Base-by-base conservation (phyloP, 2,113 vertebrate species). In the Pithys albifrons region DNA sequence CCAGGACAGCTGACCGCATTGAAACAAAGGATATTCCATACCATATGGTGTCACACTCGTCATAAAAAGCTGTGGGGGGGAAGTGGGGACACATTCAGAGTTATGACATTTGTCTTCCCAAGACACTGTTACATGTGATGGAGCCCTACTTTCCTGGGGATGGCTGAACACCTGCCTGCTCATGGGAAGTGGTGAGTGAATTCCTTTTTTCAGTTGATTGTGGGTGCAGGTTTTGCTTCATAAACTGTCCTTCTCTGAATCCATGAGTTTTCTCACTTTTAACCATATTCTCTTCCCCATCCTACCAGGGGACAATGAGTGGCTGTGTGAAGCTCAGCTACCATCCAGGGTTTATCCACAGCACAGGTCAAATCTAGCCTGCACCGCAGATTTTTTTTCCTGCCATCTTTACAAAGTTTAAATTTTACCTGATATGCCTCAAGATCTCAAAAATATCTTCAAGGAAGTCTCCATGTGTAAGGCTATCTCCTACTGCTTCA, bases 41-140 rank as follows among this genome's bases (percentile, higher is more conserved):
- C 41, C 41, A 43, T 43, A 43, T 43, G 41, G 35, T 4, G 1
- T 23, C 33, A 59, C 28, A 8, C 9, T 74, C 41, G 14, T 31
- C 22, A 29, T 8, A 28, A 74, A 80, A 65, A 4, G 39, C 41
- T n/a, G 33, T 24, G 70, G 14, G 65, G 48, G 18, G 7, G 39
- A 39, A 39, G 39, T 39, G 39, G 5, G 1, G 1, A 19, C 29
- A 19, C 0, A 0, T 65, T 88, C 4, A 2, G 9, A 43, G 39
- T 4, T 2, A 37, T 17, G 18, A 7, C 2, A 2, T 74, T 82
- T 82, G 14, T 71, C 48, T 85, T 71, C 46, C 9, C 22, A 62
- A 57, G 39, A 52, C 55, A 55, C 25, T 0, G 0, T 43, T n/a
- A 43, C 1, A 2, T 3, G 1, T 9, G 27, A 29, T 18, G n/a